phyloP scores from a whole-genome alignment of 2,113 vertebrate species.

The Bubo scandiacus region DNA sequence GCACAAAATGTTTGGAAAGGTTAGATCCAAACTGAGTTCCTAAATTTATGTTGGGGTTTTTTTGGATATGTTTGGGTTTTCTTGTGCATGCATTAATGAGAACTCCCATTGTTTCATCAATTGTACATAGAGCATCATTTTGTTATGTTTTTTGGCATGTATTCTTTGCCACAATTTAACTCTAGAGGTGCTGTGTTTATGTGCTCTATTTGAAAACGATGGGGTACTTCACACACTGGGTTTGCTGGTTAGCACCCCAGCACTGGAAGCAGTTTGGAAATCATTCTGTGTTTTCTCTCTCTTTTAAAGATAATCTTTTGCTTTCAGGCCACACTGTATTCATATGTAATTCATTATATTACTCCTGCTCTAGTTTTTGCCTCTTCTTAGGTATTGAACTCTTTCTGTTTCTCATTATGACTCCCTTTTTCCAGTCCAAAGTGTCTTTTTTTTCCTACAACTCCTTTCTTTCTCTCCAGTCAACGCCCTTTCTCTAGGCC shows the following conservation, averaged over 20 bases:
- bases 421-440: background rate
- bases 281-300: background rate
- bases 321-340: background rate
- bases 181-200: background rate
- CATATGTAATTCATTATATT: background rate
- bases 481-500: background rate
- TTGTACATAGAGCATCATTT: rapidly evolving
- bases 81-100: rapidly evolving
- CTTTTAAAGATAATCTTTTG: background rate
- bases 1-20: background rate
- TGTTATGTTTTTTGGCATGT: background rate
- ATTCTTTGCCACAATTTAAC: background rate
- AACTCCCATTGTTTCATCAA: background rate
- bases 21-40: background rate
- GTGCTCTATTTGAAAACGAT: background rate
- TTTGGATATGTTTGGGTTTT: background rate
- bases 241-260: background rate
- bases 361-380: background rate
- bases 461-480: background rate
- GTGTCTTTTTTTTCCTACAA: background rate
- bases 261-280: background rate
- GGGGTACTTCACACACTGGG: background rate
- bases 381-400: background rate
- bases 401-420: background rate
- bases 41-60: background rate